Conservation (phyloP, 2,888 invertebrate genomes). For the Germaria angustata region DNA sequence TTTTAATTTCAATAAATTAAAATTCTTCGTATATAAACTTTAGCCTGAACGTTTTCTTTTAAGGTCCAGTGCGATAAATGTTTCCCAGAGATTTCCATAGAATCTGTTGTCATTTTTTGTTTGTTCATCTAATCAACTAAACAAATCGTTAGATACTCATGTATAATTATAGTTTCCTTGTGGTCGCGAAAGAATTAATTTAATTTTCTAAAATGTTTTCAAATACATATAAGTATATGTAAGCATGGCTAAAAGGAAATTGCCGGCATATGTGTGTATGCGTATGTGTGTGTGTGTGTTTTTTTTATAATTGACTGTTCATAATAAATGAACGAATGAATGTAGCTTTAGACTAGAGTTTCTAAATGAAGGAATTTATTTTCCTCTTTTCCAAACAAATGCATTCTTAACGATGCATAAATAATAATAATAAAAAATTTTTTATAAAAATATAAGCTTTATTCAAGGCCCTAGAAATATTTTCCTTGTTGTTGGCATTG, state of each 20-base stretch:
- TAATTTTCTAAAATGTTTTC: not conserved
- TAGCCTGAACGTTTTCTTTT: no score
- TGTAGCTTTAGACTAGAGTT: slow-evolving; percentile 23
- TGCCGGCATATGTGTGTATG: not conserved
- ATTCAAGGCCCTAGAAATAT: slow-evolving; percentile 47
- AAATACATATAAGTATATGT: not conserved
- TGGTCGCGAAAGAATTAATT: not conserved
- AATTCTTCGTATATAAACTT: no score
- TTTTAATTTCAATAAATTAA: no score
- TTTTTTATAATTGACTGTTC: slow-evolving; percentile 36
- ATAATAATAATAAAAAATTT: slow-evolving; percentile 16
- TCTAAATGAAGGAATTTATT: slow-evolving; percentile 47
- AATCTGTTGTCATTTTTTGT: no score
- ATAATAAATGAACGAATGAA: slow-evolving; percentile 40
- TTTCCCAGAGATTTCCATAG: no score
- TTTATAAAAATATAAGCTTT: not conserved
- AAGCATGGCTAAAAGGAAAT: not conserved
- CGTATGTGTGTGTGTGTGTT: slow-evolving; percentile 9
- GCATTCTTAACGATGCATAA: slow-evolving; percentile 61
- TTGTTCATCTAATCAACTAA: no score
- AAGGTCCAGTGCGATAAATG: no score
- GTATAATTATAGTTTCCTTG: no score
- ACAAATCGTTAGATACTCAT: no score
- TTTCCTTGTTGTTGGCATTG: slow-evolving; percentile 16
- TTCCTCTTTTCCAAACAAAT: slow-evolving; percentile 50